Percentiles rank a stretch among this genome's conserved stretches.
Evolutionary conservation across 2,888 invertebrate species (phyloP).

Genomic region (Xestia rhomboidea): DNA sequence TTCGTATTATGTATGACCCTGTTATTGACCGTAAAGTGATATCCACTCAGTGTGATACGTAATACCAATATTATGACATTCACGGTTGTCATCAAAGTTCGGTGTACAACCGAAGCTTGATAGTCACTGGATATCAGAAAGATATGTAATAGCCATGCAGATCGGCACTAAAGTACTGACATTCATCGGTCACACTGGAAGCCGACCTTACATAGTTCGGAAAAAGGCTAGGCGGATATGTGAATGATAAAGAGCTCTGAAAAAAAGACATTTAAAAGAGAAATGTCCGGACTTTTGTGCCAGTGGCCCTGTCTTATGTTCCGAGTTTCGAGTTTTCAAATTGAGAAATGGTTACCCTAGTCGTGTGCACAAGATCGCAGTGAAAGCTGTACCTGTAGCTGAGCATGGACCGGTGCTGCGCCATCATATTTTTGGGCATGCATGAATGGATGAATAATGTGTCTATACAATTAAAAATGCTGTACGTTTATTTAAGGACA

Average conservation of each 20-base stretch:
- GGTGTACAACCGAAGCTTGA: no score
- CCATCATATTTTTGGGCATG: neutral
- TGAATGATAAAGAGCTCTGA: neutral
- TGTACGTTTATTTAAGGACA: neutral
- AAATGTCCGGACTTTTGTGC: neutral
- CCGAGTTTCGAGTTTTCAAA: neutral
- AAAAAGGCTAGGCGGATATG: neutral
- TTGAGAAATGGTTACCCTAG: neutral
- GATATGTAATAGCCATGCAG: no score
- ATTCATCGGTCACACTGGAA: no score
- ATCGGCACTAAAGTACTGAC: no score
- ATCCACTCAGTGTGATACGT: no score
- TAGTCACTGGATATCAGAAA: no score
- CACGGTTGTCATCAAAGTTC: no score
- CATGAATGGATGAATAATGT: slow-evolving; percentile 3
- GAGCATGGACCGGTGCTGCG: slow-evolving; percentile 22
- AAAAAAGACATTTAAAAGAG: neutral
- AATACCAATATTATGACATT: no score
- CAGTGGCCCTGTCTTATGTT: neutral
- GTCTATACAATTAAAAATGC: neutral
- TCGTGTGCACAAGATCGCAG: slow-evolving; percentile 38
- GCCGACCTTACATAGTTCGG: no score
- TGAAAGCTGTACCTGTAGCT: slow-evolving; percentile 56
- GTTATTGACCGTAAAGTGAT: no score
- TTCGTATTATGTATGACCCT: no score